Evolutionary conservation across 2,888 invertebrate species (phyloP), one percentile per base, ranked within the genome.

Genomic region (Crossocerus cetratus): DNA sequence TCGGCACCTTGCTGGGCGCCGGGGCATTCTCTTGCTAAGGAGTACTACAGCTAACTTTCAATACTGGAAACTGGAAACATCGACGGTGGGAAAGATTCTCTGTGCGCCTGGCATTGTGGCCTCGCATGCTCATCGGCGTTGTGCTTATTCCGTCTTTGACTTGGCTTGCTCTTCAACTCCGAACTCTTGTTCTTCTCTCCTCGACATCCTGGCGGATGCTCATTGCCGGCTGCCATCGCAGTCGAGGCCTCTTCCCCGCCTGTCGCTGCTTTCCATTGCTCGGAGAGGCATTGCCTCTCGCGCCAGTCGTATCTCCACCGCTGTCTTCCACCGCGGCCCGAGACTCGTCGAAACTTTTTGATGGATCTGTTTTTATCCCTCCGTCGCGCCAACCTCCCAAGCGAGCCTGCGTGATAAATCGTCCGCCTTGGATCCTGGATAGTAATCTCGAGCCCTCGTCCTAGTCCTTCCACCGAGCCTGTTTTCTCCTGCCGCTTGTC

Each of bases 301-400:
- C 54, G 45, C 65, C 63, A 65, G 61, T 74, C 32, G 11, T 72
- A 76, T 66, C 72, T 69, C 63, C 42, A 56, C 68, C 49, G 49
- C 54, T 74, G 63, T 72, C 68, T 63, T 65, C 73, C 74, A 54
- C 54, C 60, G 71, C 53, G 65, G 55, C 62, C 59, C 58, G 64
- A 71, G 78, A 78, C 80, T 86, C 84, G 83, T 84, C 83, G 82
- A 85, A 87, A 87, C 85, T 88, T 87, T 87, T 86, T 86, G 84
- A 87, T 83, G 79, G 83, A 86, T 83, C 80, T 77, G 77, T 87
- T 86, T 86, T 87, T 85, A 83, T 84, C 72, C 80, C 65, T 67
- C 63, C 53, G 63, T 64, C 65, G 64, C 78, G 79, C 83, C 32
- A 11, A 32, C 5, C 32, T 85, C 83, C 82, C 83, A 81, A 65